Conservation (phyloP, 1,140 invertebrate genomes). For the Coboldia fuscipes region DNA sequence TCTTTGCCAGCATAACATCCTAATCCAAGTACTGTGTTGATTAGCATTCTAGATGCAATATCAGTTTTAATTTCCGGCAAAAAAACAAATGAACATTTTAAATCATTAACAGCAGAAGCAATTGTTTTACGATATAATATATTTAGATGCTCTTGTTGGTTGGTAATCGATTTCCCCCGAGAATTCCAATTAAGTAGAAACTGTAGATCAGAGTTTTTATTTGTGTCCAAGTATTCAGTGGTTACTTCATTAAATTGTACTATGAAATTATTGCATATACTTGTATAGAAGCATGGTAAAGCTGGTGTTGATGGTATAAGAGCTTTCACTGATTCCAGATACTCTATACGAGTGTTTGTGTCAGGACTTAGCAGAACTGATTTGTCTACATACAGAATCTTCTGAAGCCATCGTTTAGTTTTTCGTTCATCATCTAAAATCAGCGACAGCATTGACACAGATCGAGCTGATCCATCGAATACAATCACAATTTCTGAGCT, state of each 20-base stretch:
- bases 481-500: conserved; percentile 12
- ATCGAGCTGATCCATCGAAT: conserved; percentile 12
- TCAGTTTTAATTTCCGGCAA: conserved; percentile 24
- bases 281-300: not conserved
- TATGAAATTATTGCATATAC: not conserved
- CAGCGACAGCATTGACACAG: conserved; percentile 12
- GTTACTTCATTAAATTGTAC: not conserved
- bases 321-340: not conserved
- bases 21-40: conserved; percentile 29
- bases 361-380: conserved; percentile 7
- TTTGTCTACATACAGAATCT: conserved; percentile 15
- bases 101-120: conserved; percentile 11
- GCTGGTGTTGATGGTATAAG: not conserved
- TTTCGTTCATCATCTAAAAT: conserved; percentile 15
- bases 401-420: conserved; percentile 12
- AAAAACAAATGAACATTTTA: conserved; percentile 29
- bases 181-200: not conserved
- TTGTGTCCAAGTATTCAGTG: not conserved
- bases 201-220: conserved; percentile 2
- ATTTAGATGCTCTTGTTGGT: conserved; percentile 13
- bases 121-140: conserved; percentile 9
- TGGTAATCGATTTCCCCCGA: conserved; percentile 11
- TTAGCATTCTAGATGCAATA: conserved; percentile 27
- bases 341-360: not conserved
- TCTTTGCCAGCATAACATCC: conserved; percentile 31